Evolutionary conservation across 2,797 vertebrate species (phyloP), one percentile per base, ranked within the genome.

Genomic region (Clamator glandarius): DNA sequence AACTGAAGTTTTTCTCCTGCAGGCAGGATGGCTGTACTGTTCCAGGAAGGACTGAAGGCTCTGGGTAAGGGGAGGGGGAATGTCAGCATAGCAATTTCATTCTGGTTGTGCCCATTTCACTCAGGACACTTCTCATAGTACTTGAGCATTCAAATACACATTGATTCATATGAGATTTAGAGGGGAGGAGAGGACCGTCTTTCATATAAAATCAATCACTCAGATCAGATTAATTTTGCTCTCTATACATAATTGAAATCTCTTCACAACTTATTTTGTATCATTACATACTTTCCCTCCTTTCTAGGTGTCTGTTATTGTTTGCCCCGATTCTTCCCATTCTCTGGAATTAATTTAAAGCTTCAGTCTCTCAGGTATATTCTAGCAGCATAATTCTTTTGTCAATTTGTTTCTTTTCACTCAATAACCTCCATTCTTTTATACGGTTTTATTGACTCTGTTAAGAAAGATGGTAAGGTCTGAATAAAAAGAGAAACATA

Each of bases 181-280:
- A 78, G 46, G 62, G 28, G 24, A 24, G 21, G 21, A 11, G 46
- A 46, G 46, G 46, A 48, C 20, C 24, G 46, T 48, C 20, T 48
- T 66, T 66, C 44, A 58, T 62, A 54, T 36, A 74, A 77, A 84
- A 50, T 18, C n/a, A 77, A 58, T 54, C 50, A 44, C 39, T 80
- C 76, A 39, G 58, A 92, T 92, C 64, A 84, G 76, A 73, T 59
- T 77, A 81, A 82, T 77, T 82, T 89, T 76, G 29, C 50, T 87
- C 52, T 83, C 25, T 85, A 46, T 51, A 87, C 20, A 36, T 67
- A 87, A 82, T 28, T 64, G 77, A 90, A 75, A 87, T 46, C 7
- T 42, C 57, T 68, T 89, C 63, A 78, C 23, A 72, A 55, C 39
- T 67, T 35, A 51, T 70, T 66, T 73, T 69, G 48, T 87, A 66